phyloP scores from a whole-genome alignment of 2,888 invertebrate genomes.

The Lycaena phlaeas region DNA sequence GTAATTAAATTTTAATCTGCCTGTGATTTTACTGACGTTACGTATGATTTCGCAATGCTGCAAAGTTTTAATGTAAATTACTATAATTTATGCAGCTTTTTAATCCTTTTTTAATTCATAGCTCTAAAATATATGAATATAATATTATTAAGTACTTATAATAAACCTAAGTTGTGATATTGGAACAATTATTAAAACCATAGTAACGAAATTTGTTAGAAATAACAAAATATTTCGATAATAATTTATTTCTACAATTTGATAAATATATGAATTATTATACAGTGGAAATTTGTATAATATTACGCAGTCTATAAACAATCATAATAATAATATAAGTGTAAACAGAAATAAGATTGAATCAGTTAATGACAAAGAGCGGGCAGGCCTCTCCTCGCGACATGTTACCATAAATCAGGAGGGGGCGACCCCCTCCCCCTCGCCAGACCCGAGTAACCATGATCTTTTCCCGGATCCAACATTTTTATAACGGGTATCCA shows the following conservation, averaged over 20 bases:
- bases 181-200: too few species aligned
- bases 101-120: too few species aligned
- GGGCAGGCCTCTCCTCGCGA: slow-evolving; percentile 56
- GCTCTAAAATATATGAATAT: too few species aligned
- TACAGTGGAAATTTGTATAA: too few species aligned
- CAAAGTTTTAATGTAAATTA: background rate
- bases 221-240: too few species aligned
- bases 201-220: too few species aligned
- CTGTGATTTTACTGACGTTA: background rate
- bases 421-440: slow-evolving; percentile 49
- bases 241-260: too few species aligned
- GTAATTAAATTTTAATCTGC: background rate
- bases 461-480: slow-evolving; percentile 70
- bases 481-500: slow-evolving; percentile 67
- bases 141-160: too few species aligned
- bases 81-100: background rate
- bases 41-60: background rate
- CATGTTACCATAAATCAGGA: slow-evolving; percentile 71
- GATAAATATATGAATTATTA: too few species aligned
- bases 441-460: slow-evolving; percentile 49
- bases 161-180: too few species aligned
- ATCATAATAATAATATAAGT: slow-evolving; percentile 3
- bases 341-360: slow-evolving; percentile 18
- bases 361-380: slow-evolving; percentile 68
- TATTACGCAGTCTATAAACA: too few species aligned